phyloP scores from a whole-genome alignment of 2,888 invertebrate species.

The Salpingus planirostris region DNA sequence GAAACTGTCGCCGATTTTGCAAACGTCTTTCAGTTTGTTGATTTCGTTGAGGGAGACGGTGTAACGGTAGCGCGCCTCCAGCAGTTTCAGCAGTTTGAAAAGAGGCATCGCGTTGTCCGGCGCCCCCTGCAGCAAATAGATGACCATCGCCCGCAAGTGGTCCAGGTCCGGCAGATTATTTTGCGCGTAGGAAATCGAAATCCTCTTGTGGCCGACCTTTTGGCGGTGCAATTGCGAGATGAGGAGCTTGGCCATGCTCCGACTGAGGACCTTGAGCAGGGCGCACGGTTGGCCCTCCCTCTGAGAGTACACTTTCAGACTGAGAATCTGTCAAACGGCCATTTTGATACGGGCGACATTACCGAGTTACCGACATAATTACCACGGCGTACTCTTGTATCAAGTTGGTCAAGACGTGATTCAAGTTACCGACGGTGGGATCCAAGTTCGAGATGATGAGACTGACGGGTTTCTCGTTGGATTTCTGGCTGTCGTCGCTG shows the following conservation, averaged over 20 bases:
- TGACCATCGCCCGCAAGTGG: conserved; percentile 58
- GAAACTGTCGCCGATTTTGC: conserved; percentile 61
- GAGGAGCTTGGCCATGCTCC: conserved; percentile 59
- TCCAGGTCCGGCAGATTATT: conserved; percentile 55
- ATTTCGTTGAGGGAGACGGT: conserved; percentile 64
- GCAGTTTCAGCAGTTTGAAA: conserved; percentile 73
- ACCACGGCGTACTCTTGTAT: conserved; percentile 59
- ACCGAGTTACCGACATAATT: no score
- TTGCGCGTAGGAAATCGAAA: conserved; percentile 65
- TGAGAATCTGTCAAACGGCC: conserved; percentile 43
- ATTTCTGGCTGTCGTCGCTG: conserved; percentile 16
- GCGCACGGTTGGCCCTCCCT: conserved; percentile 62
- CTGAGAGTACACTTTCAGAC: conserved; percentile 53
- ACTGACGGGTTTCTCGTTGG: conserved; percentile 35
- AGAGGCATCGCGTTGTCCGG: conserved; percentile 66
- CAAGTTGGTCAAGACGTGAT: conserved; percentile 53
- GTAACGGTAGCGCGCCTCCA: conserved; percentile 71
- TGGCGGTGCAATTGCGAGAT: conserved; percentile 78
- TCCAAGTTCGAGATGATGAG: conserved; percentile 62
- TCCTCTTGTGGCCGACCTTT: conserved; percentile 71
- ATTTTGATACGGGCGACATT: conserved; percentile 1
- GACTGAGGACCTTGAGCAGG: conserved; percentile 56
- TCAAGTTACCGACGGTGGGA: conserved; percentile 55
- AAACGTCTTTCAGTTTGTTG: conserved; percentile 67
- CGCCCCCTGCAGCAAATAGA: conserved; percentile 64